Base-by-base conservation (phyloP, 2,797 vertebrate genomes). In the Chiroxiphia lanceolata region DNA sequence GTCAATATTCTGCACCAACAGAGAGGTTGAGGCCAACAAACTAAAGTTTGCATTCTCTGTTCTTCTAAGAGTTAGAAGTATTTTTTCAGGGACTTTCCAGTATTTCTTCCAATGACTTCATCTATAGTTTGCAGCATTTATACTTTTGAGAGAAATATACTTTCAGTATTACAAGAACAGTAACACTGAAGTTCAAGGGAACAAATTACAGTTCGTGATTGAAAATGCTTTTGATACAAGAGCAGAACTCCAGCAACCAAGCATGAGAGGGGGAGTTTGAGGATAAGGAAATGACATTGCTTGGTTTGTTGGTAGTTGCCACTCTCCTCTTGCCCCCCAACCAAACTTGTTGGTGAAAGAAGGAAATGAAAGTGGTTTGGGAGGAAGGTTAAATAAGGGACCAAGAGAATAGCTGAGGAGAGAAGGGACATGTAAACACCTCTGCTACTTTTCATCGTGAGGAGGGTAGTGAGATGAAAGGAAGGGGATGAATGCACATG, bases 51-150 rank as follows among this genome's bases (percentile, higher is more conserved):
- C 21, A 25, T 84, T 77, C 36, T 53, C 22, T 54, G 0, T 23
- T 87, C 77, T 36, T 38, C 40, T 25, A 51, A 50, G 65, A 71
- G 6, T 31, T 71, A 15, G 17, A 53, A 77, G 33, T 60, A 3
- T 74, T 93, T 93, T 93, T 63, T 48, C 59, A 85, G 91, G 95
- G 95, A 85, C 64, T 96, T 96, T 87, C 94, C 94, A 95, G 64
- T 72, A 77, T 95, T 93, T 87, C 84, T 77, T 53, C 42, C 26
- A 36, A 44, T 56, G 3, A 71, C 51, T 93, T 89, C 75, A 60
- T 77, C 15, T 67, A 13, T 12, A 36, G n/a, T 44, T 65, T 56
- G 51, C 56, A 60, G 42, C 60, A 44, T 36, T 65, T 79, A 27
- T 19, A 12, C 18, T 19, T 21, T 23, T 29, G 59, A 70, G 63